These are phyloP conservation scores for Sinocyclocheilus rhinocerous DNA, from an alignment of 2,113 vertebrate genomes.

Conservation along the genomic window DNA sequence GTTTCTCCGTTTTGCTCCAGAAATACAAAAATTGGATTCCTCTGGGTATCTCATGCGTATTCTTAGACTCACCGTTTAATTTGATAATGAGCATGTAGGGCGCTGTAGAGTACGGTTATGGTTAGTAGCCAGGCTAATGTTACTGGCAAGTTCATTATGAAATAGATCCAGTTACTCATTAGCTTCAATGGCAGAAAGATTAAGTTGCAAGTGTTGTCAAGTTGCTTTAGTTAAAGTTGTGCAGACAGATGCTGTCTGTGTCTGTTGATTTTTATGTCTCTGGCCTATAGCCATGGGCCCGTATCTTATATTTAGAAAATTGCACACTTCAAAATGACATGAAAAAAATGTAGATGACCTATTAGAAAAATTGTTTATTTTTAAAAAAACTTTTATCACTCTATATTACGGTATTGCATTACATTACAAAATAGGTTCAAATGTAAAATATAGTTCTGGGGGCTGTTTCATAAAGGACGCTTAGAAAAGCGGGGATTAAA, in stretches of 20 bases:
- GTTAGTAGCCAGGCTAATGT: conserved; percentile 66
- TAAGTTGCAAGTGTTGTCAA: conserved; percentile 62
- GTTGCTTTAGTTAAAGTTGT: conserved; percentile 56
- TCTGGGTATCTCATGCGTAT: conserved; percentile 47
- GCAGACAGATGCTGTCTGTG: conserved; percentile 64
- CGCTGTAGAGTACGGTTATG: conserved; percentile 65
- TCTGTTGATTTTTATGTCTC: neutral
- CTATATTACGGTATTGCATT: neutral
- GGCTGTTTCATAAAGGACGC: too few relatives aligned
- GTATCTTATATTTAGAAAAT: neutral
- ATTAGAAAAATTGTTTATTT: neutral
- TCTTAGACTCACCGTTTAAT: conserved; percentile 68
- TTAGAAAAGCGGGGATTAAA: too few relatives aligned
- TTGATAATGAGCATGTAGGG: conserved; percentile 71
- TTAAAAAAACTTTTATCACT: neutral
- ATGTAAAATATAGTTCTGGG: too few relatives aligned
- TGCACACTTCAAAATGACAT: neutral
- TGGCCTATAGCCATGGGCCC: neutral
- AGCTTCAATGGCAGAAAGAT: conserved; percentile 64
- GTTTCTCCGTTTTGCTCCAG: neutral
- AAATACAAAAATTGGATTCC: conserved; percentile 17
- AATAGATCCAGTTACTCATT: conserved; percentile 72
- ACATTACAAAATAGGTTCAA: neutral
- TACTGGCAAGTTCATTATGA: conserved; percentile 67
- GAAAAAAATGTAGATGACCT: neutral